A percentile compares a stretch with the other conserved stretches of the same genome.
These are phyloP conservation scores for Agapetus fuscipes DNA, from an alignment of 2,888 invertebrate genomes.

Conservation along the genomic window DNA sequence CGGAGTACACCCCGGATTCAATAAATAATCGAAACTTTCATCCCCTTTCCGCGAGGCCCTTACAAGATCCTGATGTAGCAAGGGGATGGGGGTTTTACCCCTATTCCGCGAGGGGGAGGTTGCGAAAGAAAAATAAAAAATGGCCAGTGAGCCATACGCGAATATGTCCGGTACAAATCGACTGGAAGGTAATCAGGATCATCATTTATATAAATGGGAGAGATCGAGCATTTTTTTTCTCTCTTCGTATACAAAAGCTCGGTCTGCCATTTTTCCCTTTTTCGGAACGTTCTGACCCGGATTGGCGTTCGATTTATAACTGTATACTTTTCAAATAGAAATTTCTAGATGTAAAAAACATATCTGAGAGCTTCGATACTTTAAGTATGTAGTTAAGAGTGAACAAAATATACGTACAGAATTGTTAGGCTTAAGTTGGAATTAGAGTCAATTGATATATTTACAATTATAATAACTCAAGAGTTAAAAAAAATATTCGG, in stretches of 20 bases:
- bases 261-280: background rate
- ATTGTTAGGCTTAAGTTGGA: too few species aligned
- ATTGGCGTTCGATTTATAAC: background rate
- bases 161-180: constrained; percentile 17
- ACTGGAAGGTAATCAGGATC: constrained; percentile 12
- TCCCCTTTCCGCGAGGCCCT: background rate
- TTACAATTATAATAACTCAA: too few species aligned
- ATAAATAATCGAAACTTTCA: background rate
- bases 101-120: background rate
- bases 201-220: constrained; percentile 16
- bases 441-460: too few species aligned
- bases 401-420: too few species aligned
- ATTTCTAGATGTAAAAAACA: too few species aligned
- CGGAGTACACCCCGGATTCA: background rate
- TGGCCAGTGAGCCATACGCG: constrained; percentile 9
- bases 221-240: constrained; percentile 4
- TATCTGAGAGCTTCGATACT: too few species aligned
- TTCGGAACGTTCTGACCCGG: background rate
- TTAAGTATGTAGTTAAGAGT: too few species aligned
- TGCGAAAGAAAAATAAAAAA: constrained; percentile 8
- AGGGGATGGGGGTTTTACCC: background rate
- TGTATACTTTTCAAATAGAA: too few species aligned
- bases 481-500: too few species aligned
- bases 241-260: background rate
- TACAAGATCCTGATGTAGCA: background rate